phyloP scores from a whole-genome alignment of 2,888 invertebrate species.

The Dicycla oo region DNA sequence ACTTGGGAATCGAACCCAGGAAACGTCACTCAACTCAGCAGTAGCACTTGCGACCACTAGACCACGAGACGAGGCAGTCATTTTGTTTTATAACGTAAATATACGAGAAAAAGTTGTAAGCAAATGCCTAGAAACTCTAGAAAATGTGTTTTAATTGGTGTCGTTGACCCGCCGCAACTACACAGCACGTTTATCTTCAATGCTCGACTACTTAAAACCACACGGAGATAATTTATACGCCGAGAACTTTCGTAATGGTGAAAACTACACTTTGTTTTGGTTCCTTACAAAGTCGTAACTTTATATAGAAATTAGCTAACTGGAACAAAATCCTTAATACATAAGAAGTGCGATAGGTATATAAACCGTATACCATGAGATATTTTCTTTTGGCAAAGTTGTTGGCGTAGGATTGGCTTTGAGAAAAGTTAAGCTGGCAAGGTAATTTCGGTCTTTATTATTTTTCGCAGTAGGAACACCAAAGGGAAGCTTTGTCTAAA shows the following conservation, averaged over 20 bases:
- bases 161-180: slow-evolving; percentile 36
- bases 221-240: slow-evolving; percentile 47
- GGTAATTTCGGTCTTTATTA: slow-evolving; percentile 82
- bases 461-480: slow-evolving; percentile 74
- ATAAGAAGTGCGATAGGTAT: slow-evolving; percentile 55
- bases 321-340: slow-evolving; percentile 60
- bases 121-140: slow-evolving; percentile 22
- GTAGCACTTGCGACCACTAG: not conserved
- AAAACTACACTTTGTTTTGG: slow-evolving; percentile 34
- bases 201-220: slow-evolving; percentile 37
- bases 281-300: slow-evolving; percentile 13
- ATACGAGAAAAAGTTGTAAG: slow-evolving; percentile 7
- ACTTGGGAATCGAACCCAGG: not conserved
- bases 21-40: too few species aligned
- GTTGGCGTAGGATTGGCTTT: slow-evolving; percentile 71
- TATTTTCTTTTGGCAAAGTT: slow-evolving; percentile 75
- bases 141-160: slow-evolving; percentile 50
- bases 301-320: slow-evolving; percentile 23
- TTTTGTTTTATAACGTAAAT: slow-evolving; percentile 23
- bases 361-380: slow-evolving; percentile 63
- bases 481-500: slow-evolving; percentile 74
- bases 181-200: slow-evolving; percentile 44
- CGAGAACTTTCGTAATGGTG: slow-evolving; percentile 40
- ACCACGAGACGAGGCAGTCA: not conserved
- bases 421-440: slow-evolving; percentile 76